A percentile compares a stretch with the other conserved stretches of the same genome.
Evolutionary conservation across 2,113 vertebrate genomes (phyloP).

Genomic region (Aphyosemion australe): DNA sequence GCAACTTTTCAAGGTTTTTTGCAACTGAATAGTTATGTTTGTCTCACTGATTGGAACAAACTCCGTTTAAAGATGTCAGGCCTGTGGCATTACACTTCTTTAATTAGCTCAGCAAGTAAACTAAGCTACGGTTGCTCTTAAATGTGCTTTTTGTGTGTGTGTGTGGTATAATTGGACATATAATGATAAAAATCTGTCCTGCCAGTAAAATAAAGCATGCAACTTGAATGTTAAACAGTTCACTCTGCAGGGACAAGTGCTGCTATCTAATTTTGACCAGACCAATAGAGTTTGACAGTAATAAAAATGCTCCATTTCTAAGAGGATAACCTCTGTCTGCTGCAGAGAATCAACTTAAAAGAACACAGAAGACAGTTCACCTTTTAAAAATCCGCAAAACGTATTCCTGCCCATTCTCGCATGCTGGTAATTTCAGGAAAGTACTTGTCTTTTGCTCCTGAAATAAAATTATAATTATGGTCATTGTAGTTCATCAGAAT

Average conservation of each 20-base stretch:
- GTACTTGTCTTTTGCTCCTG: conserved; percentile 40
- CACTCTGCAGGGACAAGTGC: conserved; percentile 25
- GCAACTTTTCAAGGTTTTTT: neutral
- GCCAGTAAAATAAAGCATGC: conserved; percentile 31
- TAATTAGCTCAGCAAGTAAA: conserved; percentile 68
- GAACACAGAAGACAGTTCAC: conserved; percentile 26
- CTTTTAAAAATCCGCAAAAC: conserved; percentile 20
- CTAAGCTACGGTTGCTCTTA: conserved; percentile 52
- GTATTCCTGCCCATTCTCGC: conserved; percentile 23
- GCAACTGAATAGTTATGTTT: conserved; percentile 9
- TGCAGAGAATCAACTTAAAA: neutral
- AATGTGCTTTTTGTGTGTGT: conserved; percentile 55
- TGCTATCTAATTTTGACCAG: conserved; percentile 30
- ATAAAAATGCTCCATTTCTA: conserved; percentile 29
- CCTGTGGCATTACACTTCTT: conserved; percentile 46
- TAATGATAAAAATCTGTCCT: conserved; percentile 55
- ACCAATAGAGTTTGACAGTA: conserved; percentile 26
- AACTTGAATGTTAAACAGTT: conserved; percentile 33
- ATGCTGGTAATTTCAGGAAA: conserved; percentile 53
- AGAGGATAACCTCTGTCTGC: conserved; percentile 2
- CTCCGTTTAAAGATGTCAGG: conserved; percentile 43
- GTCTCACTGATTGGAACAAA: conserved; percentile 49
- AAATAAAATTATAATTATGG: conserved; percentile 53
- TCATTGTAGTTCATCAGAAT: conserved; percentile 61
- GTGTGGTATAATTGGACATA: conserved; percentile 49